Conservation (phyloP, 1,140 invertebrate genomes). For the Oedothorax gibbosus region DNA sequence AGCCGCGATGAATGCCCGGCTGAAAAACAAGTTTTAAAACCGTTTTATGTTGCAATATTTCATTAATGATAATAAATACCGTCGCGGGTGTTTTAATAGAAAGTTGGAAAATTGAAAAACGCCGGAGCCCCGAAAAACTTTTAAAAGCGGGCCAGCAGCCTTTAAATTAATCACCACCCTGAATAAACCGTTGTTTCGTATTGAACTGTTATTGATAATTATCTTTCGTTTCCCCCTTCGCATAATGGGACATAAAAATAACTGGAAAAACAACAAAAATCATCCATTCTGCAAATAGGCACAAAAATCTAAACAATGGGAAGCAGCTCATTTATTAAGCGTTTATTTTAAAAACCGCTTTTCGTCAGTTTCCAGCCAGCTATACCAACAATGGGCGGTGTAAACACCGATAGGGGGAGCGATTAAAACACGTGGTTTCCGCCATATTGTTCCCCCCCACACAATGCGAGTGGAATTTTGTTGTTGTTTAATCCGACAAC, state of each 20-base stretch:
- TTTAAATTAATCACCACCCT: constrained; percentile 42
- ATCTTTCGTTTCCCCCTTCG: constrained; percentile 43
- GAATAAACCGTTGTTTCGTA: constrained; percentile 4
- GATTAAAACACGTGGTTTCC: constrained; percentile 61
- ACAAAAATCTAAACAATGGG: constrained; percentile 53
- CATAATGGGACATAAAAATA: constrained; percentile 49
- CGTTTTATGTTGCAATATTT: constrained; percentile 61
- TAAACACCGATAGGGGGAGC: constrained; percentile 57
- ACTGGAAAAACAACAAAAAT: constrained; percentile 38
- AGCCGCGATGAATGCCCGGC: constrained; percentile 33
- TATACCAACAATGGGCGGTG: constrained; percentile 48
- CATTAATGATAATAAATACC: constrained; percentile 61
- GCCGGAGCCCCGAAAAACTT: constrained; percentile 54
- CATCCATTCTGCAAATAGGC: background rate
- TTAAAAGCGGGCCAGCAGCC: background rate
- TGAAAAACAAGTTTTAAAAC: constrained; percentile 60
- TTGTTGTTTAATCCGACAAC: background rate
- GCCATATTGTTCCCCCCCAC: constrained; percentile 57
- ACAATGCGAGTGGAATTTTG: constrained; percentile 41
- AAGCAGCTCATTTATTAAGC: constrained; percentile 55
- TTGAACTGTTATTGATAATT: constrained; percentile 61
- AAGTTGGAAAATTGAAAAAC: constrained; percentile 60
- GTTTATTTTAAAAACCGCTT: constrained; percentile 59
- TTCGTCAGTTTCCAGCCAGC: background rate
- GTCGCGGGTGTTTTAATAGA: constrained; percentile 56